Conservation (phyloP, 1,140 invertebrate species). For the Sweltsa coloradensis region DNA sequence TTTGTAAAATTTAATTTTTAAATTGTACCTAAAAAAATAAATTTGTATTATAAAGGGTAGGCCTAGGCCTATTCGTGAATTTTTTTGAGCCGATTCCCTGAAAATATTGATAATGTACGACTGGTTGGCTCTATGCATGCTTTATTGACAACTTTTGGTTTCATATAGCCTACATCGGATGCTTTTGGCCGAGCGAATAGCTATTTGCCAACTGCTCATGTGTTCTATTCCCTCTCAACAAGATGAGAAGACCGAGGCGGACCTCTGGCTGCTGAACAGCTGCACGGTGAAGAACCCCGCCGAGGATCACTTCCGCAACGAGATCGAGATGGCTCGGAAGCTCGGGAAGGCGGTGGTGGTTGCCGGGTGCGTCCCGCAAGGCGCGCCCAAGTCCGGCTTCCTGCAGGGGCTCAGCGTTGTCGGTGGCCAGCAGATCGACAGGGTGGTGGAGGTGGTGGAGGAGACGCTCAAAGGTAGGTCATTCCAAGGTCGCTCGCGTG, state of each 20-base stretch:
- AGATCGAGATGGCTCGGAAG: slow-evolving; percentile 65
- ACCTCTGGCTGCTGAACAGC: slow-evolving; percentile 93
- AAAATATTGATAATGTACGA: too few species aligned
- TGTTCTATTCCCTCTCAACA: slow-evolving; percentile 16
- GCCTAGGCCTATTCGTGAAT: too few species aligned
- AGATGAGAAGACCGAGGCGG: slow-evolving; percentile 67
- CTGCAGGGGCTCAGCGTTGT: slow-evolving; percentile 79
- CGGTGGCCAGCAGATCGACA: slow-evolving; percentile 95
- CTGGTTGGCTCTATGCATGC: too few species aligned
- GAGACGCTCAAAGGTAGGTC: slow-evolving; percentile 93
- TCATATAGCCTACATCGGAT: background rate
- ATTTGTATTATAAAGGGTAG: too few species aligned
- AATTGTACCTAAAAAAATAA: too few species aligned
- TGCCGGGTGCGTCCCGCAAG: slow-evolving; percentile 94
- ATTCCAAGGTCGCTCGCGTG: too few species aligned
- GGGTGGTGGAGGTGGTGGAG: slow-evolving; percentile 97
- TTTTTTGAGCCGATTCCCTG: too few species aligned
- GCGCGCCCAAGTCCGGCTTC: slow-evolving; percentile 59
- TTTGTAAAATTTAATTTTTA: too few species aligned
- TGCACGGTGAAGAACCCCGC: slow-evolving; percentile 97
- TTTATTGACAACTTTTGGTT: slow-evolving; percentile 7
- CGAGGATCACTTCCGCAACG: slow-evolving; percentile 93
- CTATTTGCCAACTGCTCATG: too few species aligned
- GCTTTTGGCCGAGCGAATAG: too few species aligned
- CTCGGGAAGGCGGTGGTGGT: slow-evolving; percentile 79